Evolutionary conservation across 1,140 invertebrate genomes (phyloP).

Genomic region (Drosophila leontia): DNA sequence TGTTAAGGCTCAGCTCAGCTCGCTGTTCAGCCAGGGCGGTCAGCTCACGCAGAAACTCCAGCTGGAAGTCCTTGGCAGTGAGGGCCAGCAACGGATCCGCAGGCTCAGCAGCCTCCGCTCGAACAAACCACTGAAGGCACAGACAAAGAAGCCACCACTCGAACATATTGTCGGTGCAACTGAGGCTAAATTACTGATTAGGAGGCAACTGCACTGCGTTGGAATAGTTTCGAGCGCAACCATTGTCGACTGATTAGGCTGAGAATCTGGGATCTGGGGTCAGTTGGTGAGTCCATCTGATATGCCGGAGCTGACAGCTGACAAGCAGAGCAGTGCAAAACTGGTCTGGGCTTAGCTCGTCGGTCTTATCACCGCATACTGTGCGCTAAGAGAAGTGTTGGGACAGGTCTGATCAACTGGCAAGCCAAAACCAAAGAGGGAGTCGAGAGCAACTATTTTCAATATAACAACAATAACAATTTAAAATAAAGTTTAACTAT

Average conservation of each 20-base stretch:
- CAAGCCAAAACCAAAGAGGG: too few species aligned
- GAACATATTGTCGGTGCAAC: conserved; percentile 25
- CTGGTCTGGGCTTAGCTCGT: background rate
- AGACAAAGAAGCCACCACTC: conserved; percentile 19
- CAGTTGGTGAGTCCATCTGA: conserved; percentile 42
- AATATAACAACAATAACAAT: background rate
- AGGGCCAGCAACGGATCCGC: conserved; percentile 21
- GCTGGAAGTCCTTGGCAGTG: conserved; percentile 56
- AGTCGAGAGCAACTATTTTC: background rate
- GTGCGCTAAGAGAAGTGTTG: conserved; percentile 25
- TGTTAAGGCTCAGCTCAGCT: conserved; percentile 50
- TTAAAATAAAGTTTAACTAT: background rate
- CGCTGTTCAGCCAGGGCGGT: conserved; percentile 36
- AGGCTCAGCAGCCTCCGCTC: conserved; percentile 29
- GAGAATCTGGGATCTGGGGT: conserved; percentile 38
- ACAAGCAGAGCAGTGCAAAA: conserved; percentile 1
- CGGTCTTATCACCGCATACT: conserved; percentile 4
- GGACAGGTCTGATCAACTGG: background rate
- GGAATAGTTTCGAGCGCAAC: conserved; percentile 39
- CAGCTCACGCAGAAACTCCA: conserved; percentile 54
- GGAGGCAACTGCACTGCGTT: conserved; percentile 20
- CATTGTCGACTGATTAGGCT: conserved; percentile 26
- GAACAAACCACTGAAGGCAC: conserved; percentile 14
- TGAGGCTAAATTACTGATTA: conserved; percentile 29
- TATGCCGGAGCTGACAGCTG: conserved; percentile 40